Base-by-base conservation (phyloP, 2,888 invertebrate genomes). In the Drosophila mimica region DNA sequence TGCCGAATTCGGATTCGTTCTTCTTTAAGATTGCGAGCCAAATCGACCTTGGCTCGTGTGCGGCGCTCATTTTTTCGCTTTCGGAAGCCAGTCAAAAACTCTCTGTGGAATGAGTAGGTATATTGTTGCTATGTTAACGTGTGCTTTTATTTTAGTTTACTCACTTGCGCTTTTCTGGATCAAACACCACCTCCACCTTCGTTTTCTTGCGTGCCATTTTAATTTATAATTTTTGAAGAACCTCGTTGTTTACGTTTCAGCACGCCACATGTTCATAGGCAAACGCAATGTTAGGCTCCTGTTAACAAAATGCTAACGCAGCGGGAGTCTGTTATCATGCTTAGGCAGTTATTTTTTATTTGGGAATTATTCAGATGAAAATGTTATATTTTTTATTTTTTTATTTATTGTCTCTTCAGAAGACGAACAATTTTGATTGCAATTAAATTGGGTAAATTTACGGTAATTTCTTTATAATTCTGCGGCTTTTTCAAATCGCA, bases 31-130 rank as follows among this genome's bases (percentile, higher is more conserved):
- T 95, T 94, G 43, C 94, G 94, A 80, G 96, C 95, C 40, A 97
- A 92, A 79, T 97, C 95, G 76, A 96, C 96, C 89, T 96, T 95
- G 0, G 97, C 97, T 82, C 95, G 95, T 83, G 96, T 95, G 89
- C 96, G 95, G 53, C 97, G 94, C 91, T 96, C 95, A 52, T 96
- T 92, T 91, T 97, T 97, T 75, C 97, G 94, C 93, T 97, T 97
- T 53, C 95, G 96, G 91, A 97, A 97, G 3, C 97, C 97, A 76
- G 96, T 96, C 34, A 97, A 93, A 91, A 96, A 97, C 53, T 97
- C 96, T 89, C 97, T 97, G 69, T 31, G 59, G 25, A 51, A 64
- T 48, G 3, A 6, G 31, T 25, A 0, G 11, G 25, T 9, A 1
- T n/a, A 36, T 43, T 38, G 20, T 0, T 0, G 1, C 5, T 52